These are phyloP conservation scores for Mungos mungo DNA, from an alignment of 2,113 vertebrate species.

Conservation along the genomic window DNA sequence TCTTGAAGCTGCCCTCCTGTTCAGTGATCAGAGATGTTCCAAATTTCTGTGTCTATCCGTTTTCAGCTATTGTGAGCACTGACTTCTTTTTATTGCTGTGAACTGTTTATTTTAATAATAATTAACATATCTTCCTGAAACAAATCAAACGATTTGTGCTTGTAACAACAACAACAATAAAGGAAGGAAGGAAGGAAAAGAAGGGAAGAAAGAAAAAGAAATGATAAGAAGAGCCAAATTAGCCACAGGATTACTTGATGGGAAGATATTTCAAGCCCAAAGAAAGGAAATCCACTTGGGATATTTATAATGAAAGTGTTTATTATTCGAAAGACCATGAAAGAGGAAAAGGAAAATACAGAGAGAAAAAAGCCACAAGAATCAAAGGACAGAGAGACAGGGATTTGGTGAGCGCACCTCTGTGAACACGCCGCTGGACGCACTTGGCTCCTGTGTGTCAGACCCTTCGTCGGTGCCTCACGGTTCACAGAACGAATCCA, in stretches of 20 bases:
- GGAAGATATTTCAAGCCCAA: not conserved
- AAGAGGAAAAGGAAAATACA: no score
- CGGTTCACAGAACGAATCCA: not conserved
- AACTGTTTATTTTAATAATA: conserved; percentile 54
- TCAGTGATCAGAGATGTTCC: not conserved
- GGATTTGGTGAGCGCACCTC: fast-evolving
- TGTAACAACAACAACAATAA: not conserved
- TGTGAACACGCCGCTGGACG: fast-evolving
- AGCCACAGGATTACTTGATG: not conserved
- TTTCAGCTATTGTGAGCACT: not conserved
- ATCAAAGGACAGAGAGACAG: not conserved
- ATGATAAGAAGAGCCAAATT: not conserved
- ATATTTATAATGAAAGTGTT: not conserved
- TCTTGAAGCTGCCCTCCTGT: conserved; percentile 37
- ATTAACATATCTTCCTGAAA: not conserved
- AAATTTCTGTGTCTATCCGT: not conserved
- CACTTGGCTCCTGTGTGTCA: not conserved
- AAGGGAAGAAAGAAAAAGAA: not conserved
- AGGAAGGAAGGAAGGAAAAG: not conserved
- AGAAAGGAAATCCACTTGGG: not conserved
- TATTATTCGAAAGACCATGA: not conserved
- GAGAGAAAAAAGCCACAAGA: not conserved
- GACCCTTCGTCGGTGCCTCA: fast-evolving
- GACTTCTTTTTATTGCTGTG: conserved; percentile 2
- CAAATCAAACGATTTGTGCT: not conserved